phyloP scores from a whole-genome alignment of 2,888 invertebrate genomes.

The Diaperis boleti region DNA sequence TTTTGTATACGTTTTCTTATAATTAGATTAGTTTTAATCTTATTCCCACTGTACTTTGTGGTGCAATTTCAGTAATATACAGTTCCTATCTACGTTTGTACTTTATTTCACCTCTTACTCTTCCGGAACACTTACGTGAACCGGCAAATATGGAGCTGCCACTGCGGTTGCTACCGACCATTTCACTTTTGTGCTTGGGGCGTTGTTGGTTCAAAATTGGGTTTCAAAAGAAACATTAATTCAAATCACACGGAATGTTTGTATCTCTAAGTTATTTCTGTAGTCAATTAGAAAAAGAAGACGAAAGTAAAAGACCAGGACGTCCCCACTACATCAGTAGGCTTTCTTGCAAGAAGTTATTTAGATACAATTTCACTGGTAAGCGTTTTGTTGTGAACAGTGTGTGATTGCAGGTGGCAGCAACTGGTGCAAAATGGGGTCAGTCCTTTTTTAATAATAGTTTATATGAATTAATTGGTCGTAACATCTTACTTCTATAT shows the following conservation, averaged over 20 bases:
- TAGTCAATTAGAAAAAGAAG: slow-evolving; percentile 12
- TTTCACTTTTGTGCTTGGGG: slow-evolving; percentile 16
- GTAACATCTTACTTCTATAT: too few relatives aligned
- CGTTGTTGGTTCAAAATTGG: too few relatives aligned
- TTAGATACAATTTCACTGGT: slow-evolving; percentile 36
- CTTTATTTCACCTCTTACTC: background rate
- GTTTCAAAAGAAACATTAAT: too few relatives aligned
- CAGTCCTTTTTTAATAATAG: slow-evolving; percentile 3
- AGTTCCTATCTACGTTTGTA: slow-evolving; percentile 16
- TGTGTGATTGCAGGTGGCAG: slow-evolving; percentile 16
- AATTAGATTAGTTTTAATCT: background rate
- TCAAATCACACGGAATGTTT: too few relatives aligned
- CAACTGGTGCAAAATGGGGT: slow-evolving; percentile 10
- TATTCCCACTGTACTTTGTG: slow-evolving; percentile 19
- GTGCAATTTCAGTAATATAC: slow-evolving; percentile 30
- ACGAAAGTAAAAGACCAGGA: slow-evolving; percentile 28
- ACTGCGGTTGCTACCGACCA: slow-evolving; percentile 16
- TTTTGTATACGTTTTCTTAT: background rate
- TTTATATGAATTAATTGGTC: too few relatives aligned
- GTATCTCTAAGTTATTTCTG: background rate
- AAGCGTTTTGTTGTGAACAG: slow-evolving; percentile 24
- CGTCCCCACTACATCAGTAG: slow-evolving; percentile 28
- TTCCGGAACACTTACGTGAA: background rate
- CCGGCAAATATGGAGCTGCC: background rate
- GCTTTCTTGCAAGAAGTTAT: slow-evolving; percentile 37